Conservation (phyloP, 2,888 invertebrate genomes). For the Calameuta idolon region DNA sequence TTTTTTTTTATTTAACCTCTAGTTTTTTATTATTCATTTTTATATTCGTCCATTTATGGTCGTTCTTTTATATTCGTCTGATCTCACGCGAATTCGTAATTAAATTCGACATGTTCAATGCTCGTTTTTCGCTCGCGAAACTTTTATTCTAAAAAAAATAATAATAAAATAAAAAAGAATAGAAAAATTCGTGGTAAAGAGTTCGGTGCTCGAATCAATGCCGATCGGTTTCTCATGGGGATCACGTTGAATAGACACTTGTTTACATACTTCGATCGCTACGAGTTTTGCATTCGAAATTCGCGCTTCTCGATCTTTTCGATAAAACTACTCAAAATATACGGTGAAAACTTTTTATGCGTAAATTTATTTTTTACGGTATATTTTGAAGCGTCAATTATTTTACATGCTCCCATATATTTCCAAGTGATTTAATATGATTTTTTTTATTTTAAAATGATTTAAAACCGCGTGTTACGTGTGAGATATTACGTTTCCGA, state of each 20-base stretch:
- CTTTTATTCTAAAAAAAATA: no score
- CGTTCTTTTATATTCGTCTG: neutral
- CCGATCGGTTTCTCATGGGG: conserved; percentile 49
- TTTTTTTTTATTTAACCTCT: neutral
- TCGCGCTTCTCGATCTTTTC: conserved; percentile 27
- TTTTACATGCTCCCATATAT: neutral
- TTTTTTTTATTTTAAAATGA: neutral
- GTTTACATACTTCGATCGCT: conserved; percentile 57
- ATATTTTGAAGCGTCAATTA: neutral
- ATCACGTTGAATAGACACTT: conserved; percentile 58
- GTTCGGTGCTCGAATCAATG: neutral
- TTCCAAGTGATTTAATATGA: neutral
- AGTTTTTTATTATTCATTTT: no score
- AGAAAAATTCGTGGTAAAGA: neutral
- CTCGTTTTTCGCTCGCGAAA: neutral
- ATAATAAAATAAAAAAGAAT: neutral
- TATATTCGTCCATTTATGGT: neutral
- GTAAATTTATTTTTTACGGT: neutral
- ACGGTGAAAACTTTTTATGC: neutral
- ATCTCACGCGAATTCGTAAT: neutral
- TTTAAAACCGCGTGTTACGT: neutral
- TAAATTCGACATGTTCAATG: neutral
- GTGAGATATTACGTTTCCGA: neutral
- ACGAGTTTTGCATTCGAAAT: conserved; percentile 57
- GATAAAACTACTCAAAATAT: conserved; percentile 1